Base-by-base conservation (phyloP, 2,797 vertebrate genomes). In the Mus spretus region DNA sequence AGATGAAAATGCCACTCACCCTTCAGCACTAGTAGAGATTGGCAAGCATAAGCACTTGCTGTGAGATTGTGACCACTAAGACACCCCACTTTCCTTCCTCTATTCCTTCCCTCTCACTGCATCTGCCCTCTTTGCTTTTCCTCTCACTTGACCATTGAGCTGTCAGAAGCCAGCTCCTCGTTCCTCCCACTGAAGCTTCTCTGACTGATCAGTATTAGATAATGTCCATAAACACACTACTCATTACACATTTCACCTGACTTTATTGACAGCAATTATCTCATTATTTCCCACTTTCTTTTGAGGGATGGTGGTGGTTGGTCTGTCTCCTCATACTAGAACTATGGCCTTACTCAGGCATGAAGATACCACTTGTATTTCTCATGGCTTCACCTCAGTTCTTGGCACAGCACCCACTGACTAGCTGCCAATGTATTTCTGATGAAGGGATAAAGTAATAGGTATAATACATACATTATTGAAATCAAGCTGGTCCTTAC, bases 191-290 rank as follows among this genome's bases (percentile, higher is more conserved):
- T 9, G 28, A 84, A 77, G 47, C 40, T 19, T 75, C 75, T 59
- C 40, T 53, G 31, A 57, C n/a, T 78, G 55, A 12, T 78, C 17
- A n/a, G 12, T 88, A 87, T 95, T 72, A 93, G 84, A 90, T n/a
- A 47, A 31, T 26, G 4, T 65, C 59, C 61, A 92, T 85, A 17
- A 96, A 84, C 10, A 37, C 93, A 90, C 55, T 65, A 86, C 20
- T 90, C 40, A 65, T 3, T 1, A 3, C 44, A 6, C 6, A 57
- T 78, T 90, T 15, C 7, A n/a, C 79, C 85, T 80, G 55, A 75
- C 88, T 92, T 95, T 78, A 65, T 57, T 92, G 31, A 82, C 15
- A 92, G 2, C 1, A 63, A 17, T 89, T 79, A 77, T 37, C 12
- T 26, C 53, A 81, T 15, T 81, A 26, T 61, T 70, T 44, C 72